Evolutionary conservation across 2,797 vertebrate genomes (phyloP).

Genomic region (Microctenopoma lineatum): DNA sequence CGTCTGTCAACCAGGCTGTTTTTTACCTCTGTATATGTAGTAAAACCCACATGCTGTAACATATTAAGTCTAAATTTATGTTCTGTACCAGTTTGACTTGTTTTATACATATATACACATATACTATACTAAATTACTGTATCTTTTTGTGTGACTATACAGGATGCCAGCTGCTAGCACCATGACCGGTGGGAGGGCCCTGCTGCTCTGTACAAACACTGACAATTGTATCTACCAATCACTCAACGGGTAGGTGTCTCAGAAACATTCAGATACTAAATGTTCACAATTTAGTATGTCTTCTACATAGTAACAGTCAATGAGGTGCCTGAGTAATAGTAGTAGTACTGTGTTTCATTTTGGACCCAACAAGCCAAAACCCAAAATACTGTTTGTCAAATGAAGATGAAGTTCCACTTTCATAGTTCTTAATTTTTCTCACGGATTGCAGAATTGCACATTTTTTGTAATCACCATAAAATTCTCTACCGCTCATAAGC

Average conservation of each 20-base stretch:
- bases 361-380: not conserved
- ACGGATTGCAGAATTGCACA: not conserved
- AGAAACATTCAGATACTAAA: not conserved
- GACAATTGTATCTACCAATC: conserved; percentile 88
- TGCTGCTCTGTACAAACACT: conserved; percentile 87
- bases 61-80: not conserved
- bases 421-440: no score
- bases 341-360: not conserved
- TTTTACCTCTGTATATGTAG: conserved; percentile 13
- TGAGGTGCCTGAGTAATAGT: not conserved
- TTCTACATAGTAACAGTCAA: not conserved
- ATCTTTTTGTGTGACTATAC: conserved; percentile 51
- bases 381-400: not conserved
- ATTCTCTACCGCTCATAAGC: conserved; percentile 17
- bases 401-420: not conserved
- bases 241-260: conserved; percentile 80
- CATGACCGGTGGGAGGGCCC: conserved; percentile 87
- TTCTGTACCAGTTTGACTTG: not conserved
- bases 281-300: no score
- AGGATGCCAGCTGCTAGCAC: conserved; percentile 89
- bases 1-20: not conserved
- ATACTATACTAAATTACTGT: conserved; percentile 13
- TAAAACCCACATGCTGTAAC: conserved; percentile 4
- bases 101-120: not conserved
- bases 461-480: conserved; percentile 12